Percentiles rank a stretch among this genome's conserved stretches.
phyloP scores from a whole-genome alignment of 2,888 invertebrate species.

The Sympetrum striolatum region DNA sequence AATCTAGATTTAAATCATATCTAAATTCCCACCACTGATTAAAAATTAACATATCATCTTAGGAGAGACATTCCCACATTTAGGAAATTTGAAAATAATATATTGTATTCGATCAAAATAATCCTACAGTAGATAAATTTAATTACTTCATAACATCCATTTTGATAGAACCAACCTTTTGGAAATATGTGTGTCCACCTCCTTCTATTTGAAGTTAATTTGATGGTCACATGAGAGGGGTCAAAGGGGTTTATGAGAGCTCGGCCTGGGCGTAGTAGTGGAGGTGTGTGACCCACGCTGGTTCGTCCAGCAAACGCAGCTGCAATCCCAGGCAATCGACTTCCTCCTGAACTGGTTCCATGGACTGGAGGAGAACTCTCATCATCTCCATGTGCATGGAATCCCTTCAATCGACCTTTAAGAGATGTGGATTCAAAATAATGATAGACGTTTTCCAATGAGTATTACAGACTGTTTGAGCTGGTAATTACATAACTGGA shows the following conservation, averaged over 20 bases:
- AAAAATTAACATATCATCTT: too few species aligned
- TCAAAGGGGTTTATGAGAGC: constrained; percentile 98
- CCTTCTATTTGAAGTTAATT: constrained; percentile 91
- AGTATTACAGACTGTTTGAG: too few species aligned
- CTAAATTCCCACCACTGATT: too few species aligned
- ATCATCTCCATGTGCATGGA: constrained; percentile 54
- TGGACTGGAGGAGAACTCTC: constrained; percentile 63
- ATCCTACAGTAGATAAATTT: too few species aligned
- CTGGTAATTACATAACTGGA: too few species aligned
- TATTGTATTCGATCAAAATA: too few species aligned
- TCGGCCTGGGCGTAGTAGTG: constrained; percentile 71
- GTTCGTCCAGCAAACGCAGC: not conserved
- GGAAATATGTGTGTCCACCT: constrained; percentile 99
- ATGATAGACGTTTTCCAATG: too few species aligned
- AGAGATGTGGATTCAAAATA: not conserved
- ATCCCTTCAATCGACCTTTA: constrained; percentile 3
- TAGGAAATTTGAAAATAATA: too few species aligned
- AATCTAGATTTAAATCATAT: too few species aligned
- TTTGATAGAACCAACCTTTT: constrained; percentile 65
- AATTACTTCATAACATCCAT: not conserved
- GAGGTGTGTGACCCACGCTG: not conserved
- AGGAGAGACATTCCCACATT: too few species aligned
- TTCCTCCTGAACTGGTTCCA: not conserved
- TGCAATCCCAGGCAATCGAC: not conserved
- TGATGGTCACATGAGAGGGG: constrained; percentile 95